Conservation (phyloP, 2,888 invertebrate species). For the Lasioglossum marginatum region DNA sequence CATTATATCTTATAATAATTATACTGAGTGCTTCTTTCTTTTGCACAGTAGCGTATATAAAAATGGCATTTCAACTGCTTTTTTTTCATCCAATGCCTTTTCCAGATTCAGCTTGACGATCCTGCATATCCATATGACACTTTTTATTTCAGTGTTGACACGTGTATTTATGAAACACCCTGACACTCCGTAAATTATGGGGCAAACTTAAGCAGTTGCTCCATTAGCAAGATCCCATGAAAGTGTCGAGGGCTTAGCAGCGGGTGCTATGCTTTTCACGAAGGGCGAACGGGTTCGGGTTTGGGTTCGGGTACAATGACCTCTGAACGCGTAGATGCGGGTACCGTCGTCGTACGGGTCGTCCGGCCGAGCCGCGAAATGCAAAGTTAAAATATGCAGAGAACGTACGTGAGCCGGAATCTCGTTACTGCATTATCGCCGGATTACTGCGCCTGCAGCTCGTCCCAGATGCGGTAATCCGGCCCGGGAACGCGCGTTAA, state of each 20-base stretch:
- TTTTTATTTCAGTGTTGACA: background rate
- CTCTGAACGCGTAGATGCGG: slow-evolving; percentile 40
- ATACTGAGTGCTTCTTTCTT: too few relatives aligned
- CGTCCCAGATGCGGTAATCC: slow-evolving; percentile 74
- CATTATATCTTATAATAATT: too few relatives aligned
- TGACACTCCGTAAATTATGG: background rate
- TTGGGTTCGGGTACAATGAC: slow-evolving; percentile 51
- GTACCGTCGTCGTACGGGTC: background rate
- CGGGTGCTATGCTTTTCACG: background rate
- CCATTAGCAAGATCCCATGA: background rate
- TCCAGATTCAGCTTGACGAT: too few relatives aligned
- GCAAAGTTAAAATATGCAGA: slow-evolving; percentile 82
- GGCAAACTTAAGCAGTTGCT: background rate
- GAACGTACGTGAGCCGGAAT: slow-evolving; percentile 81
- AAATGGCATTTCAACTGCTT: too few relatives aligned
- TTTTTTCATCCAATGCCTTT: too few relatives aligned
- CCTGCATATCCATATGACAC: too few relatives aligned
- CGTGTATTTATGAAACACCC: background rate
- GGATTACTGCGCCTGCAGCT: slow-evolving; percentile 80
- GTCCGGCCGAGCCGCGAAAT: slow-evolving; percentile 67
- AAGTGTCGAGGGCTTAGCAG: background rate
- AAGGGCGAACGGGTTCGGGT: slow-evolving; percentile 24
- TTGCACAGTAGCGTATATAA: too few relatives aligned
- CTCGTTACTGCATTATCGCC: slow-evolving; percentile 83
- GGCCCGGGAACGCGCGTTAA: slow-evolving; percentile 62